Evolutionary conservation across 2,888 invertebrate species (phyloP), one percentile per base, ranked within the genome.

Genomic region (Polydrusus tereticollis): DNA sequence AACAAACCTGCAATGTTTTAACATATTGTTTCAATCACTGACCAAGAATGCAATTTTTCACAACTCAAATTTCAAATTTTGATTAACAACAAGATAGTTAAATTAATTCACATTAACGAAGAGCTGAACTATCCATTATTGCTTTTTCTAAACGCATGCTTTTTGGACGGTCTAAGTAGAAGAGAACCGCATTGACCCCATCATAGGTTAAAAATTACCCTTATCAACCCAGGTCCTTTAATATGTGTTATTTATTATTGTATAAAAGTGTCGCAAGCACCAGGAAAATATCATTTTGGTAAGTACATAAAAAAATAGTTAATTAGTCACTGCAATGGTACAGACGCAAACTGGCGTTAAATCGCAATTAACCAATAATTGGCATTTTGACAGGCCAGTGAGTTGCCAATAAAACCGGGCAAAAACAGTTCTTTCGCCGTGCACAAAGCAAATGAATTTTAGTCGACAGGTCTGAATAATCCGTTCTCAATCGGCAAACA

Each of bases 391-490:
- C 79, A 79, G 77, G 76, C 77, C 75, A 80, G 79, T 74, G 77
- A 80, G 78, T 78, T 75, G 70, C 76, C 77, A 77, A 79, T 78
- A 78, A 79, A 78, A 77, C 74, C 73, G 72, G 69, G 72, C 59
- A 74, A 73, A 77, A 77, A 79, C 75, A 78, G 78, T 80, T 79
- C 80, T 80, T 81, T 78, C 77, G 67, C 72, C 65, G 69, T 75
- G 71, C 76, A 78, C 77, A 76, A 78, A 78, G 78, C 80, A 77
- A 83, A 84, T 83, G 81, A 83, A 83, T 83, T 83, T 81, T 81
- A 79, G 81, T 79, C 82, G 84, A 83, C 83, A 85, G 83, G 83
- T 84, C 83, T 82, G 83, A 83, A 83, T 84, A 83, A 85, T 83
- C 83, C 81, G 80, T 80, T 81, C 81, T 81, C 79, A 80, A 81